Evolutionary conservation across 2,113 vertebrate genomes (phyloP), one percentile per base, ranked within the genome.

Genomic region (Polypterus bichir): DNA sequence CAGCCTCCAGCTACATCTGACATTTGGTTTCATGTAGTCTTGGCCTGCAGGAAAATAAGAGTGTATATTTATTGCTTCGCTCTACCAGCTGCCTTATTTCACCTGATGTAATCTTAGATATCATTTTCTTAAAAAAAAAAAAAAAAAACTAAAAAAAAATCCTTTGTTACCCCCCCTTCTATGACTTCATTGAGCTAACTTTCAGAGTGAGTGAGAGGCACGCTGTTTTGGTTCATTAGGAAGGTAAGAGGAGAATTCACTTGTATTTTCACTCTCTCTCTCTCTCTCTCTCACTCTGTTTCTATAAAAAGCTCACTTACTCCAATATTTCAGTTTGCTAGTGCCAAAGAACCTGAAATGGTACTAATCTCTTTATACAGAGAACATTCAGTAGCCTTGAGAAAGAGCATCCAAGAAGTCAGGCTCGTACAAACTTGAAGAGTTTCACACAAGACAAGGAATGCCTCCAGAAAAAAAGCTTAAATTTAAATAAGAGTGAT

Each of bases 221-320:
- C 74, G 79, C 82, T 67, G 83, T 86, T 80, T 75, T 88, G 86
- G 88, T 89, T 92, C 89, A 83, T 64, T 82, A 78, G 68, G 74
- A 83, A 89, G 88, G 87, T 88, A 89, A 88, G 84, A 86, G 79
- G 85, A 82, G 82, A 86, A 79, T 82, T 76, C 69, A 81, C 81
- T 77, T 79, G 72, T 59, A 70, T 61, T 69, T 61, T 68, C 75
- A 75, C 70, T 76, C 64, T 66, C 73, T 61, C 60, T 3, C 59
- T 55, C 61, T 57, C 27, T 8, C 57, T 60, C 51, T 1, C 59
- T 47, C 53, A 4, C 61, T 9, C n/a, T 49, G 44, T 68, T 59
- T 3, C 46, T 59, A 46, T 8, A 63, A 10, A 4, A 52, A 52
- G 51, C 51, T 27, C 27, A 27, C 27, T 27, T 27, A 27, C 27